Evolutionary conservation across 1,140 invertebrate species (phyloP).

Genomic region (Scaptomyza graminum): DNA sequence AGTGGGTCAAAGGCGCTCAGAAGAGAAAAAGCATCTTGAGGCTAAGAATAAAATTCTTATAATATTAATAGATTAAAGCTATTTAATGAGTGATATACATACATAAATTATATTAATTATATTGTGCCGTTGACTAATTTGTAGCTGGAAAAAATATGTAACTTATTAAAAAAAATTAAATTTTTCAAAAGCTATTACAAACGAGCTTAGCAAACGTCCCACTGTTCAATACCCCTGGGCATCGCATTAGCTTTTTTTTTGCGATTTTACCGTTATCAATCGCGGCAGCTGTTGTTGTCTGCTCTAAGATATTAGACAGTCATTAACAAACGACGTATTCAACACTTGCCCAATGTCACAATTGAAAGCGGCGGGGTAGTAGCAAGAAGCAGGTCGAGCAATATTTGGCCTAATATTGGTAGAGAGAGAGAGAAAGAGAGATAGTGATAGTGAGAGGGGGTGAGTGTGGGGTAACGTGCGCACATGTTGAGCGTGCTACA

Average conservation of each 20-base stretch:
- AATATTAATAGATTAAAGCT: too few relatives aligned
- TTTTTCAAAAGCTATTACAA: too few relatives aligned
- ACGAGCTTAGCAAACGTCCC: too few relatives aligned
- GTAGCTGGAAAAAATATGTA: too few relatives aligned
- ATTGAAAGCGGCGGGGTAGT: conserved; percentile 13
- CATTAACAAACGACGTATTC: conserved; percentile 57
- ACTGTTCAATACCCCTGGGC: conserved; percentile 11
- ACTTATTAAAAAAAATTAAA: too few relatives aligned
- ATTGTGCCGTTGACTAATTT: too few relatives aligned
- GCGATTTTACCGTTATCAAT: conserved; percentile 63
- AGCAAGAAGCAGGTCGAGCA: not conserved
- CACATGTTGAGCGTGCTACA: conserved; percentile 57
- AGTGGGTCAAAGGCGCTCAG: conserved; percentile 4
- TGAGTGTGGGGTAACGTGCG: conserved; percentile 18
- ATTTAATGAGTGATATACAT: too few relatives aligned
- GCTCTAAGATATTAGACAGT: conserved; percentile 69
- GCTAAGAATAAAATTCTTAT: too few relatives aligned
- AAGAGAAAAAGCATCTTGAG: not conserved
- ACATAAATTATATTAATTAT: too few relatives aligned
- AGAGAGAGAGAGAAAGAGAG: not conserved
- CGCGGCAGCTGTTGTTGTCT: conserved; percentile 53
- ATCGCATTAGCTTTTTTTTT: conserved; percentile 24
- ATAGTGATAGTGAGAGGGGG: not conserved
- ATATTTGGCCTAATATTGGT: not conserved
- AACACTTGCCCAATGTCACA: conserved; percentile 22